These are phyloP conservation scores for Notamacropus eugenii DNA, from an alignment of 2,797 vertebrate genomes.

Conservation along the genomic window DNA sequence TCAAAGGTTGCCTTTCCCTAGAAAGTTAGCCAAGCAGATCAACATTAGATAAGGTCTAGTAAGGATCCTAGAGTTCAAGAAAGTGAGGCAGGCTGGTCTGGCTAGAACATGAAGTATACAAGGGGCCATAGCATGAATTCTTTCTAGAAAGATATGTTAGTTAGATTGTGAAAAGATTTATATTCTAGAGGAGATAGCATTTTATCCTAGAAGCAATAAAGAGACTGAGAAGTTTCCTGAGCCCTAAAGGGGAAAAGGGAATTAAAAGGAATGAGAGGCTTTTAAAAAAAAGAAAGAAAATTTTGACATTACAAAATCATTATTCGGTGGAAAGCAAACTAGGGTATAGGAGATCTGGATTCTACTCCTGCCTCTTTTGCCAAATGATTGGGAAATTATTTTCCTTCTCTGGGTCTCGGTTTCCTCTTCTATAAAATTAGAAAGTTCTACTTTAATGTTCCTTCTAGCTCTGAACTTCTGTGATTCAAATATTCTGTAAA, in stretches of 20 bases:
- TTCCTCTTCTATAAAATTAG: background rate
- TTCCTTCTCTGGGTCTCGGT: background rate
- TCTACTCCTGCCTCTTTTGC: background rate
- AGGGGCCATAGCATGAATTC: background rate
- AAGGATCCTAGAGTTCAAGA: background rate
- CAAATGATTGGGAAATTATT: background rate
- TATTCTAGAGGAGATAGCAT: background rate
- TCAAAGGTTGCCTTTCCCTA: background rate
- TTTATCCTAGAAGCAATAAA: background rate
- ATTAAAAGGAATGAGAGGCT: background rate
- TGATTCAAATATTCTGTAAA: background rate
- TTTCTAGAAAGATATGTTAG: background rate
- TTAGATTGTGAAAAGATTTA: too few relatives aligned
- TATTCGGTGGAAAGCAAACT: accelerated
- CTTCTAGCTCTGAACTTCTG: background rate
- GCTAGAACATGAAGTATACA: background rate
- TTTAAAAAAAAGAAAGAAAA: background rate
- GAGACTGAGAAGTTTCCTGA: too few relatives aligned
- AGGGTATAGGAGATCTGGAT: background rate
- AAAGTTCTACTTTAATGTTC: background rate
- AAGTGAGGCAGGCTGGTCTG: background rate
- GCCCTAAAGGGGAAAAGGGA: background rate
- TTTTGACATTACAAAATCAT: background rate
- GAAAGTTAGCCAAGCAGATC: background rate
- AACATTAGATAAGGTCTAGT: background rate